These are phyloP conservation scores for Drosophila kepulauana DNA, from an alignment of 1,140 invertebrate genomes.

Conservation along the genomic window DNA sequence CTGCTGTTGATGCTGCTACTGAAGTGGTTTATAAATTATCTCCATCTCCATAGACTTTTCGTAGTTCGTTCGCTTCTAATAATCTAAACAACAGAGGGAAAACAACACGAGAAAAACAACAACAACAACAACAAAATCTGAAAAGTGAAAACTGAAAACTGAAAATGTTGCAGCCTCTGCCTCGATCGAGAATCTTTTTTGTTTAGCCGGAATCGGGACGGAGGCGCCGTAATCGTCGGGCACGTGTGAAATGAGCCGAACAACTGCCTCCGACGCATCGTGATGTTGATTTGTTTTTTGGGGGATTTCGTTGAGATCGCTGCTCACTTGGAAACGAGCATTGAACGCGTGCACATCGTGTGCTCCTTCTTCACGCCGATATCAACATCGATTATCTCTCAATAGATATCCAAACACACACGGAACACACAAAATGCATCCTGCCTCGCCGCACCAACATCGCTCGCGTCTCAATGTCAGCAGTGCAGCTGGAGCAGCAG, in stretches of 20 bases:
- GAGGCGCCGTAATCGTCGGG: constrained; percentile 36
- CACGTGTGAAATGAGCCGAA: constrained; percentile 66
- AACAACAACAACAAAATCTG: constrained; percentile 3
- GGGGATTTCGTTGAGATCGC: constrained; percentile 6
- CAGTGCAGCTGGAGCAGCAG: constrained; percentile 36
- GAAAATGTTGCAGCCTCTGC: constrained; percentile 16
- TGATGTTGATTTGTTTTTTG: no score
- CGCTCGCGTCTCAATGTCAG: constrained; percentile 64
- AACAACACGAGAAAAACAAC: constrained; percentile 26
- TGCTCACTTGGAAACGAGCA: constrained; percentile 71
- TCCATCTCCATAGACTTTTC: constrained; percentile 48
- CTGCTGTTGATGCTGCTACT: constrained; percentile 12
- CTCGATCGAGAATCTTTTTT: constrained; percentile 27
- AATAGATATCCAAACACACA: neutral
- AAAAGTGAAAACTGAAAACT: constrained; percentile 29
- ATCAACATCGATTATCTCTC: neutral
- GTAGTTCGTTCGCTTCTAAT: constrained; percentile 69
- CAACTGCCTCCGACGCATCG: constrained; percentile 35
- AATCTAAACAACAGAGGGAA: constrained; percentile 72
- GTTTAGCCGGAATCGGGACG: constrained; percentile 18
- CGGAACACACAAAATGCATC: constrained; percentile 63
- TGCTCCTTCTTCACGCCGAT: constrained; percentile 24
- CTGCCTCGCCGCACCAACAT: constrained; percentile 75
- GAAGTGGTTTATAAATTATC: constrained; percentile 79
- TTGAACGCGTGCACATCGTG: constrained; percentile 66